Base-by-base conservation (phyloP, 53 echinoderm and acorn worm genomes). In the Astropecten irregularis region DNA sequence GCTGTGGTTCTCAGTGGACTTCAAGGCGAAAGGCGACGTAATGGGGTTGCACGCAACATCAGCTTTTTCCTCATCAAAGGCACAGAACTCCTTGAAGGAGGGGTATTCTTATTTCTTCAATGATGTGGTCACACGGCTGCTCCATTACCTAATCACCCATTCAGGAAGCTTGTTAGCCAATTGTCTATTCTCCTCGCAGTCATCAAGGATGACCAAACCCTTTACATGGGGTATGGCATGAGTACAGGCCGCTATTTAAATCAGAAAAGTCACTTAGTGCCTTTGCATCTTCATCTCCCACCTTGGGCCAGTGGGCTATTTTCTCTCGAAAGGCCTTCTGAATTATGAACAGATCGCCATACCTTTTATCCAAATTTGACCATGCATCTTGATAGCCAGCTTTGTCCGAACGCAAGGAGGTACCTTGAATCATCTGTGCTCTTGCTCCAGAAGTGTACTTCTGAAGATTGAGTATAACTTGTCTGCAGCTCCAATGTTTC, bases 41-140 rank as follows among this genome's bases (percentile, higher is more conserved):
- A 92, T 88, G 1, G 92, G 88, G 35, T 92, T 89, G 54, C 84
- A 73, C 14, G 82, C 92, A 1, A 92, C 71, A n/a, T 77, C 65
- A 32, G 92, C 92, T 71, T 92, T 88, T 55, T 81, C 69, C 13
- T 47, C 29, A 6, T 83, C 77, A 48, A 88, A 91, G 22, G 9
- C 53, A 30, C 47, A 60, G 66, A 91, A 91, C 27, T 40, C 55
- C 20, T 36, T 40, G 61, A 88, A 83, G 23, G 82, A 30, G 13
- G 88, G 88, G 44, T 84, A 88, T 2, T 42, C 31, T 1, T 63
- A 48, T 1, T 46, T 64, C 51, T 91, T 83, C 23, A 87, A 44
- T 0, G 53, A 56, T 26, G 57, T 71, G 6, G 91, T 68, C 35
- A 88, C 91, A 1, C 69, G 15, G 27, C 87, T 56, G 59, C 83